Base-by-base conservation (phyloP, 92 coral and sea anemone species). In the Siderastrea radians region DNA sequence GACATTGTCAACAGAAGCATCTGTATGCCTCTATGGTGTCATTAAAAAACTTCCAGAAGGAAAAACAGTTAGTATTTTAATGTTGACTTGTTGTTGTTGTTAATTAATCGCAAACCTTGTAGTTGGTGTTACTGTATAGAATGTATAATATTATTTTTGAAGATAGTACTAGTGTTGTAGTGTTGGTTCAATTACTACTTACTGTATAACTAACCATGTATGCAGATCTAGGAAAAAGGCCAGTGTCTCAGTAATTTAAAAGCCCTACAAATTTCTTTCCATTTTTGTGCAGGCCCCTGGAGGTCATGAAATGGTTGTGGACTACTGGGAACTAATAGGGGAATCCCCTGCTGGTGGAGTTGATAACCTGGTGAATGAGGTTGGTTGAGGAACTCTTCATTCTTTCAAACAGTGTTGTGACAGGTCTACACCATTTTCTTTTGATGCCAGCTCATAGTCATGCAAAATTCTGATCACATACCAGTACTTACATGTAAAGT, bases 261-360 rank as follows among this genome's bases (percentile, higher is more conserved):
- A 17, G 50, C 60, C 6, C n/a, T 59, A 26, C 38, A 26, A 26
- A 26, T 26, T 26, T 26, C 6, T 0, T 26, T 49, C 7, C 59
- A 44, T 46, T n/a, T 26, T 48, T 67, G 48, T 12, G 88, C 86
- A 98, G 99, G 99, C 99, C 49, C 99, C 99, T 43, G 99, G 99
- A 68, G 99, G 99, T 16, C 99, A 98, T 91, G 99, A 98, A 87
- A 98, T 98, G 98, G 93, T 94, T 75, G 99, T 95, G 77, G 99
- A 98, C 87, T 98, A 70, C 95, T 98, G 99, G 99, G 93, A 96
- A 89, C 89, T 98, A 84, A 79, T 98, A 6, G 99, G 99, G 66
- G 94, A 91, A 26, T 96, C 99, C 67, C 99, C 99, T n/a, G 95
- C 99, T 71, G 99, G 99, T 64, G 99, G 99, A 26, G 93, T 95